phyloP scores from a whole-genome alignment of 2,797 vertebrate genomes.

The Crax fasciolata region DNA sequence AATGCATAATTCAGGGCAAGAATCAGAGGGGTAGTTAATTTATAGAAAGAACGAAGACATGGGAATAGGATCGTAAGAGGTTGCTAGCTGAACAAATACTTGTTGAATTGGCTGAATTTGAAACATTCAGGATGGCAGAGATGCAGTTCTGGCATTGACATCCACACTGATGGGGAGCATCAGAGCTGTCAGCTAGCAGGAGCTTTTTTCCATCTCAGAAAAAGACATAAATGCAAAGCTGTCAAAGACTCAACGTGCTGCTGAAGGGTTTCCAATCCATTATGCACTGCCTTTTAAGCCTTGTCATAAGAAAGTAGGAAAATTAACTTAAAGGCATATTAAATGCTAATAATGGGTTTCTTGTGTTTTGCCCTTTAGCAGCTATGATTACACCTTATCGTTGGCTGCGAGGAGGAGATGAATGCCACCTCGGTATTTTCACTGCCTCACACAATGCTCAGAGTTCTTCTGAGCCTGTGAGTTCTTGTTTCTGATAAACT shows the following conservation, averaged over 20 bases:
- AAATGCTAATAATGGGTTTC: background rate
- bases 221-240: background rate
- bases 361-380: background rate
- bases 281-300: background rate
- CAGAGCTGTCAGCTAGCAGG: background rate
- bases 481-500: background rate
- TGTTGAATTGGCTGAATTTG: rapidly evolving
- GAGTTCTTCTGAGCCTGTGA: background rate
- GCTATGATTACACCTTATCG: background rate
- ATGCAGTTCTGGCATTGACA: rapidly evolving
- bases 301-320: background rate
- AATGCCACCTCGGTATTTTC: background rate
- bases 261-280: background rate
- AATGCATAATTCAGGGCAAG: background rate
- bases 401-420: background rate
- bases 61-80: background rate
- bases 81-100: rapidly evolving
- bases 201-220: background rate
- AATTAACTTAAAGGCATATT: background rate
- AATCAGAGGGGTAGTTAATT: background rate
- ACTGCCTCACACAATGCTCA: background rate
- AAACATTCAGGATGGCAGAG: rapidly evolving
- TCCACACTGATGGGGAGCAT: rapidly evolving
- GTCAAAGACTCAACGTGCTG: background rate
- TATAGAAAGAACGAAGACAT: background rate